phyloP scores from a whole-genome alignment of 2,113 vertebrate species.

The Globicephala melas region DNA sequence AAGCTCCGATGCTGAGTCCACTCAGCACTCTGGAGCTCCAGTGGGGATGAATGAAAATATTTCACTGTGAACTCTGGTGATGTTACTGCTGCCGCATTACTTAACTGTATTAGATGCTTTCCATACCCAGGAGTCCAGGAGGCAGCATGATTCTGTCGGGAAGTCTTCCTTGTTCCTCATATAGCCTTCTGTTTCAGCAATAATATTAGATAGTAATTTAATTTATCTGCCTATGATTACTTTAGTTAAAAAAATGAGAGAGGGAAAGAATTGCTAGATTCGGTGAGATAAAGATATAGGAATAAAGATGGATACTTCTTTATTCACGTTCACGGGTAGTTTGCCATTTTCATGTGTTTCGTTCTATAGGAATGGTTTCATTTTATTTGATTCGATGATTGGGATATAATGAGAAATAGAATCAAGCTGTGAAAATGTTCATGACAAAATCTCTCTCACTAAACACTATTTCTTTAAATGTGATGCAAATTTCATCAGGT shows the following conservation, averaged over 20 bases:
- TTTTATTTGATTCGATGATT: slow-evolving; percentile 51
- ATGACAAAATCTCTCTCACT: slow-evolving; percentile 12
- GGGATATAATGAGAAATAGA: slow-evolving; percentile 44
- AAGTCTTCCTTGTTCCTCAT: neutral
- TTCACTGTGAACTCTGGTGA: neutral
- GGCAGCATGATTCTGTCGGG: neutral
- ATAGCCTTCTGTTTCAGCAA: neutral
- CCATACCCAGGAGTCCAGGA: neutral
- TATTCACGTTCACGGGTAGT: neutral
- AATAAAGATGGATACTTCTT: slow-evolving; percentile 13
- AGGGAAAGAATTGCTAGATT: neutral
- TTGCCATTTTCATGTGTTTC: slow-evolving; percentile 23
- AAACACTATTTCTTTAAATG: slow-evolving; percentile 38
- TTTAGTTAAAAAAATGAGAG: neutral
- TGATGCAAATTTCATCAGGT: neutral
- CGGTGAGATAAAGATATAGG: neutral
- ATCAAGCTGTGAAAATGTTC: slow-evolving; percentile 58
- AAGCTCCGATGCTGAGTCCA: neutral
- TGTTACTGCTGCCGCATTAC: neutral
- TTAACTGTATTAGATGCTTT: neutral
- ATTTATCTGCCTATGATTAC: neutral
- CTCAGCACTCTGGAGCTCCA: neutral
- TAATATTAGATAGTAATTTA: neutral
- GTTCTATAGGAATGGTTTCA: slow-evolving; percentile 22
- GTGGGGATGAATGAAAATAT: neutral